Evolutionary conservation across 2,888 invertebrate genomes (phyloP).

Genomic region (Stenchaetothrips biformis): DNA sequence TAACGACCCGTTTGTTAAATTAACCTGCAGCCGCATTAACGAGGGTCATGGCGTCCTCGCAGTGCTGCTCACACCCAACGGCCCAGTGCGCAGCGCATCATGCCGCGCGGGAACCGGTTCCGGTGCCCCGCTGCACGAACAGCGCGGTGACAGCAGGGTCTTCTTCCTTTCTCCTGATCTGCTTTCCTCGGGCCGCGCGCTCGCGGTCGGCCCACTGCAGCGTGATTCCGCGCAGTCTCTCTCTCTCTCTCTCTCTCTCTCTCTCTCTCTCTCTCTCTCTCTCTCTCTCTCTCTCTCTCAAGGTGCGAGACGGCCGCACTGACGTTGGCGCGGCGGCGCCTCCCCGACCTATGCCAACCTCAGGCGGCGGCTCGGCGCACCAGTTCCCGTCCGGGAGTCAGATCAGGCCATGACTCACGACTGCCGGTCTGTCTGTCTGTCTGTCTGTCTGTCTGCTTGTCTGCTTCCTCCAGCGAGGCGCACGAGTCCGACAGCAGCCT

Average conservation of each 20-base stretch:
- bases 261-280: neutral
- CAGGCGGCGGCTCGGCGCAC: neutral
- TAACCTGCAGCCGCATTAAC: neutral
- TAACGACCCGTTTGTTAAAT: conserved; percentile 20
- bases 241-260: neutral
- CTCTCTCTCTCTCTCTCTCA: neutral
- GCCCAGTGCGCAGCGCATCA: neutral
- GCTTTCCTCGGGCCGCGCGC: too few species aligned
- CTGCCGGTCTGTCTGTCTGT: too few species aligned
- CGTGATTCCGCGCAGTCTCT: too few species aligned
- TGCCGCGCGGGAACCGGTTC: neutral
- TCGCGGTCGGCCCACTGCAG: too few species aligned
- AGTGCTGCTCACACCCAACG: neutral
- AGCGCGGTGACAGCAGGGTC: neutral
- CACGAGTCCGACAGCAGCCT: too few species aligned
- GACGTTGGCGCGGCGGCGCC: neutral
- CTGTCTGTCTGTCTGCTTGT: too few species aligned
- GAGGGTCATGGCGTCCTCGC: neutral
- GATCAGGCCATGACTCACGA: too few species aligned
- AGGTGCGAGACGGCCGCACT: neutral
- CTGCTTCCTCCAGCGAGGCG: too few species aligned
- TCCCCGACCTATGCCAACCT: neutral
- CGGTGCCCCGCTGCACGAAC: neutral
- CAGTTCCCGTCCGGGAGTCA: too few species aligned
- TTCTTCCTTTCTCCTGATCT: too few species aligned